phyloP scores from a whole-genome alignment of 2,797 vertebrate genomes.

The Galagoides demidoff region DNA sequence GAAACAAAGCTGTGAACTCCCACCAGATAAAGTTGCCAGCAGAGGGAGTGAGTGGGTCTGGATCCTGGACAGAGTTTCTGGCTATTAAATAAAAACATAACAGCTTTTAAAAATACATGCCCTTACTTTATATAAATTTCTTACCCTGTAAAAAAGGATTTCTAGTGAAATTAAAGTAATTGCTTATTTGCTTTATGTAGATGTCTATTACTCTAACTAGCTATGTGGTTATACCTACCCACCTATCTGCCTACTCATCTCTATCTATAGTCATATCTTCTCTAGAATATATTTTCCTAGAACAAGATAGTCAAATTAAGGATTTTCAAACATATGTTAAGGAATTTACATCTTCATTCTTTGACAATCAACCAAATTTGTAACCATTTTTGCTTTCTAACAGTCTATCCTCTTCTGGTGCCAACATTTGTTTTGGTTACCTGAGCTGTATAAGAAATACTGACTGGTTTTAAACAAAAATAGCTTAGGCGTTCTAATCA shows the following conservation, averaged over 20 bases:
- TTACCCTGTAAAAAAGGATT: background rate
- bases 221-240: too few species aligned
- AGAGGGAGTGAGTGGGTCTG: background rate
- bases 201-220: background rate
- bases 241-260: background rate
- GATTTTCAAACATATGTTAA: background rate
- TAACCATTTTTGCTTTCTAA: background rate
- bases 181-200: background rate
- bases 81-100: background rate
- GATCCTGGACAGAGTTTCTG: background rate
- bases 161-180: background rate
- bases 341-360: background rate
- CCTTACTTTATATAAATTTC: too few species aligned
- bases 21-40: background rate
- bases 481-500: background rate
- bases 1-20: background rate
- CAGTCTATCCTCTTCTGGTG: background rate
- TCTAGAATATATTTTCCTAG: background rate
- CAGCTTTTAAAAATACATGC: background rate
- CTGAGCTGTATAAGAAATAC: background rate
- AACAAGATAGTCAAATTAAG: background rate
- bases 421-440: background rate
- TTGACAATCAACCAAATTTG: background rate
- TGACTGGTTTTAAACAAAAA: background rate
- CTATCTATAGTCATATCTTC: background rate